Evolutionary conservation across 2,113 vertebrate genomes (phyloP), one percentile per base, ranked within the genome.

Genomic region (Clarias gariepinus): DNA sequence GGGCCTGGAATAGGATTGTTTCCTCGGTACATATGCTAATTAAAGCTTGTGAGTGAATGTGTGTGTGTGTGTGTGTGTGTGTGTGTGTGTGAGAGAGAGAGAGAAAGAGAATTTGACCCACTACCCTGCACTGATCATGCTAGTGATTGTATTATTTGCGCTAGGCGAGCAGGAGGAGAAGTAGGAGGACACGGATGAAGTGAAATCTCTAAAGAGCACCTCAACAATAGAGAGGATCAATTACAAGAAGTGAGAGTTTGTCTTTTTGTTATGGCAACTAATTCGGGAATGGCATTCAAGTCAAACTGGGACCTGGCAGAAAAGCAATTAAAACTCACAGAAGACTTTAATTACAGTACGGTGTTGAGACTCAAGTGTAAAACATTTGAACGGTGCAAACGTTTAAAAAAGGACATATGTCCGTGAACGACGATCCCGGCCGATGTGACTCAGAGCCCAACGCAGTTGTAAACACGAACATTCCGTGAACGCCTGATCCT

Each of bases 131-230:
- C 66, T 84, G 36, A 60, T 74, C 77, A 69, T 58, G 80, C 47
- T 82, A 87, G 82, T 85, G 69, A 87, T 77, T 87, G 33, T 69
- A 52, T 87, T 60, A 87, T 87, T 77, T 81, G 83, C 47, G 55
- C 76, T 74, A 19, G 52, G 81, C 73, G 71, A 84, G 57, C 23
- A 74, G 69, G 81, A 86, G 85, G 81, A 83, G n/a, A 3, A 68
- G 66, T 68, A 85, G 85, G 85, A 87, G 66, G 77, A 85, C 55
- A 89, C 33, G 82, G 53, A 89, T 77, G 68, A 30, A 89, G 82
- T 81, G 81, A 73, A 84, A 89, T 52, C 15, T 87, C 86, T 83
- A n/a, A n/a, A n/a, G n/a, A n/a, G n/a, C 66, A 68, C 88, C 16
- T 33, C 53, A 82, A 78, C 81, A 19, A 84, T 53, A 60, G 85